Evolutionary conservation across 2,797 vertebrate genomes (phyloP), one percentile per base, ranked within the genome.

Genomic region (Alectoris magna): DNA sequence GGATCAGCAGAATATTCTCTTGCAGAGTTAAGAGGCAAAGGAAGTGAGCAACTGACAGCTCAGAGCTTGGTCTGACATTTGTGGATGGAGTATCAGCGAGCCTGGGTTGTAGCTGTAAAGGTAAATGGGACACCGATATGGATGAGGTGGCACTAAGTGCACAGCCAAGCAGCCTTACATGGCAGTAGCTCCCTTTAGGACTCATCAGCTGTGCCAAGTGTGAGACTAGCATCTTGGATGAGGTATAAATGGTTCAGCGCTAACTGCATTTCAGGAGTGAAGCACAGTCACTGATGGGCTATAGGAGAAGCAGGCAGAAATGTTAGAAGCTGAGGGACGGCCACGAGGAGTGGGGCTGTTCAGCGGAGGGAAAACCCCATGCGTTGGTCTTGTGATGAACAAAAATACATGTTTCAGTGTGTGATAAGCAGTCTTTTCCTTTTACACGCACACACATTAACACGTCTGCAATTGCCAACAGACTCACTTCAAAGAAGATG

Each of bases 1-100:
- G 4, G 76, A 44, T 94, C 86, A 95, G 84, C 82, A 92, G 84
- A 93, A 92, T 87, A 81, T 91, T 84, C 81, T 74, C 56, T 87
- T 0, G 0, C 39, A 93, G 77, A 82, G 87, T 64, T 78, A 26
- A 81, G 77, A 83, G 66, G 56, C 79, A 81, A 72, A 96, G 94
- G 79, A 95, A 96, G 76, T 91, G 90, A 95, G 80, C 89, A 89
- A 58, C 24, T 91, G 84, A 39, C 66, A 49, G 0, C 55, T 78
- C 80, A 55, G 79, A 89, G 69, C 77, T 81, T 0, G 0, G 58
- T 74, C 94, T 93, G 95, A 77, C 93, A 80, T 95, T 93, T 95
- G 92, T 7, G 11, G 77, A 46, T 0, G 0, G 85, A 1, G 0
- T 89, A 44, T 76, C 70, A n/a, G 46, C 0, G 2, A 60, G 73